Conservation (phyloP, 1,140 invertebrate genomes). For the Drosophila guanche region DNA sequence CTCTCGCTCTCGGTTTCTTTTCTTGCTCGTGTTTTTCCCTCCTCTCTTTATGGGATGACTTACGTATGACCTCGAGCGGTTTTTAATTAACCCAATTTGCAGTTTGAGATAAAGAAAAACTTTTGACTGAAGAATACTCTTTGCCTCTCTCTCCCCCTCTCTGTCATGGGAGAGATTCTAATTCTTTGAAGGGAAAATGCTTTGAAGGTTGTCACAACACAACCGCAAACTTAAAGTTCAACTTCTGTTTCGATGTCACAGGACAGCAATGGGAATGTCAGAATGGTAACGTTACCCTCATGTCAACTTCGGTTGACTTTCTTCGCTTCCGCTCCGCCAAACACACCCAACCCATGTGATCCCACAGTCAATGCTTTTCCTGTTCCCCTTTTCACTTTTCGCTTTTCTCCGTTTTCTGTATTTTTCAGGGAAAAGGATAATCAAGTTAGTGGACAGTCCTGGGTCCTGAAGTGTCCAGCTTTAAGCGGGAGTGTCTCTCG, state of each 20-base stretch:
- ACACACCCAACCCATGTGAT: no score
- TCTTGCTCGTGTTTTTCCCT: constrained; percentile 9
- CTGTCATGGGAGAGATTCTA: constrained; percentile 17
- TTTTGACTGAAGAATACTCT: constrained; percentile 59
- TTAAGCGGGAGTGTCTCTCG: constrained; percentile 8
- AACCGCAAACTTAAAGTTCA: constrained; percentile 1
- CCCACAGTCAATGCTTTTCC: constrained; percentile 4
- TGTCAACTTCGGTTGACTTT: constrained; percentile 9
- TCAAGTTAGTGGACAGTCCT: constrained; percentile 15
- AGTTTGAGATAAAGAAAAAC: constrained; percentile 56
- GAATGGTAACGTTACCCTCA: background rate
- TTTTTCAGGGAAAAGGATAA: background rate
- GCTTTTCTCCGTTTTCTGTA: constrained; percentile 1
- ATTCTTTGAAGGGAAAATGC: constrained; percentile 35
- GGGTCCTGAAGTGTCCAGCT: background rate
- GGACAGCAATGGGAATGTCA: constrained; percentile 19
- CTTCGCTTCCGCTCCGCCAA: no score
- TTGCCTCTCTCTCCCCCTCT: constrained; percentile 11
- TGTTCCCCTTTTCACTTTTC: constrained; percentile 5
- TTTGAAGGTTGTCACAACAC: constrained; percentile 25
- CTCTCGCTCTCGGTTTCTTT: constrained; percentile 16
- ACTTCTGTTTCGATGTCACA: constrained; percentile 17
- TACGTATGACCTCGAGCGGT: constrained; percentile 70
- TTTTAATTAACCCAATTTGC: constrained; percentile 81
- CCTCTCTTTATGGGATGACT: constrained; percentile 40